These are phyloP conservation scores for Phasianus colchicus DNA, from an alignment of 2,113 vertebrate species.

Conservation along the genomic window DNA sequence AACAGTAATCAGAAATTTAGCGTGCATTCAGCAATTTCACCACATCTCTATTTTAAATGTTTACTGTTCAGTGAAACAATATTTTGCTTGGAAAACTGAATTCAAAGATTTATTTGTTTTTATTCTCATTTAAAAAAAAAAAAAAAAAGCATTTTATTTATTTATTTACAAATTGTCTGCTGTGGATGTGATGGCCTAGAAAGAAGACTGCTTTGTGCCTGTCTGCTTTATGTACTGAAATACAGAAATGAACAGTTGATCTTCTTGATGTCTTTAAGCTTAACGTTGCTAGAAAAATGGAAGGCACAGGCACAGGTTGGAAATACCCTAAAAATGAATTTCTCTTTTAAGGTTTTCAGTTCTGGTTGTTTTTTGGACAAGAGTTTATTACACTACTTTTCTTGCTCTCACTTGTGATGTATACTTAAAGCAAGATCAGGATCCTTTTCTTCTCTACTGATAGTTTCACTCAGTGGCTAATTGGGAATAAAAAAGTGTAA, in stretches of 20 bases:
- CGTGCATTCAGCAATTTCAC: not conserved
- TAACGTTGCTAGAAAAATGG: not conserved
- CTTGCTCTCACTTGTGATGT: not conserved
- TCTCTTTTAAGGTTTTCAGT: not conserved
- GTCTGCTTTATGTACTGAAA: not conserved
- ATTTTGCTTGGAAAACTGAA: not conserved
- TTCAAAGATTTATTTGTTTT: not conserved
- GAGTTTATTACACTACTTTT: not conserved
- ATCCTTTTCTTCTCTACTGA: not conserved
- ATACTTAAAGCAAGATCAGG: not conserved
- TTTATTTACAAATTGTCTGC: not conserved
- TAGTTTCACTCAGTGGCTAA: not conserved
- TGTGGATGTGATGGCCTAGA: not conserved
- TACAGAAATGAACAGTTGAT: not conserved
- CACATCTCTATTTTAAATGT: not conserved
- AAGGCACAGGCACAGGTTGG: fast-evolving
- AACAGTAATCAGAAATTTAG: not conserved
- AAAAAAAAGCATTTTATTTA: too few relatives aligned
- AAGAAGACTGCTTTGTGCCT: not conserved
- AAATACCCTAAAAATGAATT: not conserved
- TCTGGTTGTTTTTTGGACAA: fast-evolving
- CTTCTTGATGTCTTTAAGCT: not conserved
- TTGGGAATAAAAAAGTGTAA: not conserved
- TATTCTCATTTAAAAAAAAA: not conserved
- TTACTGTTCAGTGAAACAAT: not conserved